These are phyloP conservation scores for Xanthia togata DNA, from an alignment of 2,888 invertebrate species.

Conservation along the genomic window DNA sequence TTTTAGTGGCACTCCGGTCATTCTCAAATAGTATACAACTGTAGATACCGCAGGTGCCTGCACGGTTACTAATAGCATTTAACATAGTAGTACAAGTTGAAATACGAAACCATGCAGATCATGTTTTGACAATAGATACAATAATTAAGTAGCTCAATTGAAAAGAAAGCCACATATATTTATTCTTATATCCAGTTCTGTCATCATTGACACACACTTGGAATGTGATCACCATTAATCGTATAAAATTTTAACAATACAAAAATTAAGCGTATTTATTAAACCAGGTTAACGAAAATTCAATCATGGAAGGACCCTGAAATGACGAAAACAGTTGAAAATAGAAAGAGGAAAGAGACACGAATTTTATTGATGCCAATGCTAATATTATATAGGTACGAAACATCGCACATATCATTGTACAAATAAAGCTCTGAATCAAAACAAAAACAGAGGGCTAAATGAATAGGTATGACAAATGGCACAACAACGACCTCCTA, in stretches of 20 bases:
- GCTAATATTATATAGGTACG: not conserved
- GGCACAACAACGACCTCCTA: not conserved
- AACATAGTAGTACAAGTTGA: not conserved
- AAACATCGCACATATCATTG: not conserved
- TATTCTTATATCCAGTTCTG: too few relatives aligned
- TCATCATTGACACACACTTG: not conserved
- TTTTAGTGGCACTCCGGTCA: not conserved
- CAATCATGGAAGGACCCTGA: not conserved
- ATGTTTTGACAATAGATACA: too few relatives aligned
- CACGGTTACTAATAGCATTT: conserved; percentile 6
- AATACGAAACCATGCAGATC: not conserved
- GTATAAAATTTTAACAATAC: not conserved
- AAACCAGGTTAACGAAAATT: not conserved
- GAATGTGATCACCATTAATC: not conserved
- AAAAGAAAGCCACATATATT: not conserved
- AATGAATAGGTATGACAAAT: not conserved
- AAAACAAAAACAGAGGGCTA: conserved; percentile 2
- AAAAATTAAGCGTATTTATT: too few relatives aligned
- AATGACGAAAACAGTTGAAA: not conserved
- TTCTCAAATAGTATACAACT: not conserved
- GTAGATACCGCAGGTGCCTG: not conserved
- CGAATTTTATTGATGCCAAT: conserved; percentile 1
- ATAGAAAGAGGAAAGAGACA: not conserved
- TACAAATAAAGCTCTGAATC: not conserved
- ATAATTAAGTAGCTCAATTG: not conserved